Evolutionary conservation across 2,888 invertebrate genomes (phyloP).

Genomic region (Piscicola geometra): DNA sequence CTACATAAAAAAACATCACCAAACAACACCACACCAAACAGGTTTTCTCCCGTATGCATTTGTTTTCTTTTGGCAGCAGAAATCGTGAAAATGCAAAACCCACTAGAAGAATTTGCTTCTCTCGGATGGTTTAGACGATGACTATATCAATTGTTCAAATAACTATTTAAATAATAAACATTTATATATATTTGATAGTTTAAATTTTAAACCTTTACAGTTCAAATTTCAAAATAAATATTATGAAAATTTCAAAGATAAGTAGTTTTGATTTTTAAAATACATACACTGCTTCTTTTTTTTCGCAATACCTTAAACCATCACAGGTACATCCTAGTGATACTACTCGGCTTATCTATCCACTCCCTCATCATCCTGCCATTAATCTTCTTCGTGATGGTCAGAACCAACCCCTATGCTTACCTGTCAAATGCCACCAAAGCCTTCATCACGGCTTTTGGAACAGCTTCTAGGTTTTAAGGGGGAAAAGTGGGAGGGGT

Average conservation of each 20-base stretch:
- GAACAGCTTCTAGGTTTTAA: slow-evolving; percentile 53
- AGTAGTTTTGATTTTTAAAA: not conserved
- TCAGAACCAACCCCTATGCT: slow-evolving; percentile 49
- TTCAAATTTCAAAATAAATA: not conserved
- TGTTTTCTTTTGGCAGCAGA: slow-evolving; percentile 69
- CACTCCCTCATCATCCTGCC: slow-evolving; percentile 89
- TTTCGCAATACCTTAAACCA: not conserved
- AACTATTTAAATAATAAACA: too few species aligned
- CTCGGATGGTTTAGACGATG: slow-evolving; percentile 74
- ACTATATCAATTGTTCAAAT: too few species aligned
- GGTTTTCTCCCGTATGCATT: slow-evolving; percentile 55
- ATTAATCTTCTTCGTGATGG: slow-evolving; percentile 67
- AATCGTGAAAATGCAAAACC: slow-evolving; percentile 81
- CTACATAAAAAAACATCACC: too few species aligned
- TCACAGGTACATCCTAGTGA: slow-evolving; percentile 75
- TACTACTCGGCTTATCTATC: slow-evolving; percentile 73
- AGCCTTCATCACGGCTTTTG: slow-evolving; percentile 64
- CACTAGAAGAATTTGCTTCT: slow-evolving; percentile 73
- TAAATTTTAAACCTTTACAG: too few species aligned
- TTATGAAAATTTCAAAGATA: not conserved
- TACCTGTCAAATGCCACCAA: slow-evolving; percentile 49
- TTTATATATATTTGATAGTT: too few species aligned
- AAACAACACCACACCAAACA: too few species aligned
- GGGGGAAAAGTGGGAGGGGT: too few species aligned
- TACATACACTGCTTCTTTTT: not conserved